phyloP scores from a whole-genome alignment of 1,140 invertebrate species.

The Drosophila bipectinata region DNA sequence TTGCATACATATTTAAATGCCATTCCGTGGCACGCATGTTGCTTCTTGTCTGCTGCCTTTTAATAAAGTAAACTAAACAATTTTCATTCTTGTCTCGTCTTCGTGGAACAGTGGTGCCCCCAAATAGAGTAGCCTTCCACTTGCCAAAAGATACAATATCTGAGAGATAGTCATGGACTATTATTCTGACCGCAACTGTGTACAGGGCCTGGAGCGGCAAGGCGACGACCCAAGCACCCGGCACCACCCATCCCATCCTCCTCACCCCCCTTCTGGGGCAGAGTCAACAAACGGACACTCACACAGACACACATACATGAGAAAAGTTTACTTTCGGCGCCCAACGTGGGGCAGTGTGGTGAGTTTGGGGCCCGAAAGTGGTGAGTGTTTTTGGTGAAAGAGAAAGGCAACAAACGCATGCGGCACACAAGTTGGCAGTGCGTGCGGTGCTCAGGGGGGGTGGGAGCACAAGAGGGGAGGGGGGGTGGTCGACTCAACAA shows the following conservation, averaged over 20 bases:
- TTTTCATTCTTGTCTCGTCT: constrained; percentile 80
- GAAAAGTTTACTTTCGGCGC: constrained; percentile 59
- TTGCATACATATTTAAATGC: constrained; percentile 5
- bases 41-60: constrained; percentile 59
- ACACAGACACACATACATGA: constrained; percentile 13
- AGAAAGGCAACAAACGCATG: constrained; percentile 70
- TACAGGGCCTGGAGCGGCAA: constrained; percentile 32
- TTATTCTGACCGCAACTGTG: constrained; percentile 23
- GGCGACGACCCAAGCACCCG: constrained; percentile 55
- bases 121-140: too few relatives aligned
- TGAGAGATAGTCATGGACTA: not conserved
- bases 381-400: constrained; percentile 78
- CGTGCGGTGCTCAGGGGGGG: constrained; percentile 35
- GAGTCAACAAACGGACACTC: constrained; percentile 76
- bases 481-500: constrained; percentile 26
- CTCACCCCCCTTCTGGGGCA: constrained; percentile 43
- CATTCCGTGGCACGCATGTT: constrained; percentile 46
- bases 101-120: constrained; percentile 11
- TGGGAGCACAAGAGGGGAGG: not conserved
- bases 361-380: constrained; percentile 35
- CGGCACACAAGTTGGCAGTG: constrained; percentile 42
- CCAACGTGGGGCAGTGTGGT: constrained; percentile 40
- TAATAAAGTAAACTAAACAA: constrained; percentile 83
- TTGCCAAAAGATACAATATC: too few relatives aligned
- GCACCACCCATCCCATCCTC: constrained; percentile 18